Evolutionary conservation across 2,888 invertebrate species (phyloP).

Genomic region (Drosophila fulvimacula): DNA sequence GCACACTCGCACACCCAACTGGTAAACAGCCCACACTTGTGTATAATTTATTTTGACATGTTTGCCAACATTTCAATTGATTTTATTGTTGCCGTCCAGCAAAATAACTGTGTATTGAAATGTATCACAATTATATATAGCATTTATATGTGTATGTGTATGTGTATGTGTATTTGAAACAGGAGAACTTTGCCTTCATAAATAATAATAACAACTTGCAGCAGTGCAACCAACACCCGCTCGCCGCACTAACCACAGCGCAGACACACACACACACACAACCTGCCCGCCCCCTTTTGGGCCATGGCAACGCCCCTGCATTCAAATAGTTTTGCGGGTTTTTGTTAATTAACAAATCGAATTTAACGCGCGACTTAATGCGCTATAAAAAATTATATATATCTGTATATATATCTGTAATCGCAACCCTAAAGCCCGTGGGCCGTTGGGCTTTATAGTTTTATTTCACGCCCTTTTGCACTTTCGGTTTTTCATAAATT

Average conservation of each 20-base stretch:
- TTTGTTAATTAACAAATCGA: constrained; percentile 82
- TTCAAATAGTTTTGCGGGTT: constrained; percentile 82
- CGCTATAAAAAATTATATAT: not conserved
- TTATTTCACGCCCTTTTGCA: constrained; percentile 62
- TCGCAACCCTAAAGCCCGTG: not conserved
- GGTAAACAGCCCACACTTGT: constrained; percentile 62
- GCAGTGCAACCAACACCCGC: constrained; percentile 8
- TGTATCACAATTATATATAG: constrained; percentile 77
- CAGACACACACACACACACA: constrained; percentile 58
- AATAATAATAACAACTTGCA: constrained; percentile 77
- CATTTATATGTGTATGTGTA: not conserved
- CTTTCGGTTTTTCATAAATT: constrained; percentile 59
- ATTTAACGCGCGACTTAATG: constrained; percentile 72
- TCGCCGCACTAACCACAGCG: constrained; percentile 54
- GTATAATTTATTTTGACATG: constrained; percentile 85
- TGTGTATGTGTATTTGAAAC: constrained; percentile 59
- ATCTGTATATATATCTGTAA: not conserved
- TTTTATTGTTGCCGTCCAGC: constrained; percentile 76
- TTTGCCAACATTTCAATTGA: constrained; percentile 85
- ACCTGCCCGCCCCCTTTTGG: constrained; percentile 13
- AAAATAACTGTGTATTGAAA: constrained; percentile 65
- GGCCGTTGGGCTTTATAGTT: constrained; percentile 48
- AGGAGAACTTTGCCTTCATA: constrained; percentile 67
- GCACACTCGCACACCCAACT: constrained; percentile 51
- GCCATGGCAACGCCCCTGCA: constrained; percentile 25